A percentile compares a stretch with the other conserved stretches of the same genome.
Evolutionary conservation across 2,888 invertebrate species (phyloP).

Genomic region (Cylloceria caligata): DNA sequence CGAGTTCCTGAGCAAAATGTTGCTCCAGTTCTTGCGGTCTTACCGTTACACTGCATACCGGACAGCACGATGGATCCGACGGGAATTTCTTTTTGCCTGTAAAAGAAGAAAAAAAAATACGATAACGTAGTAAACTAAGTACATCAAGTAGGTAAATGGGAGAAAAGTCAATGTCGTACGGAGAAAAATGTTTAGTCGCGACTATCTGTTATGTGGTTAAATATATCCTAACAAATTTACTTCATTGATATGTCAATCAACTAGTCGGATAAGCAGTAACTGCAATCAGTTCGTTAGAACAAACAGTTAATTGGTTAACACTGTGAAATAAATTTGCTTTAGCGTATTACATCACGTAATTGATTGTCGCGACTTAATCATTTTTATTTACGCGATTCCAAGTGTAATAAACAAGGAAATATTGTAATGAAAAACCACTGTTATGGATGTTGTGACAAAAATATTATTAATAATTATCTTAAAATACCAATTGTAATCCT

Average conservation of each 20-base stretch:
- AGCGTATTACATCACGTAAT: no score
- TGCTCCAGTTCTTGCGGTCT: conserved; percentile 93
- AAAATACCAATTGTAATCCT: not conserved
- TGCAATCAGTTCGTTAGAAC: no score
- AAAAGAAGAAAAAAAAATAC: conserved; percentile 40
- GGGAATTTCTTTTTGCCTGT: conserved; percentile 83
- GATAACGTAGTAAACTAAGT: not conserved
- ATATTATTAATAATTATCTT: not conserved
- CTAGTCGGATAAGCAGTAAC: no score
- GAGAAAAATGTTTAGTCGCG: not conserved
- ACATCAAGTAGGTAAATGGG: not conserved
- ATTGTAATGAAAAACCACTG: not conserved
- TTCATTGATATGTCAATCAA: no score
- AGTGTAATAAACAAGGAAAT: no score
- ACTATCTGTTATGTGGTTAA: no score
- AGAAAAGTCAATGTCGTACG: not conserved
- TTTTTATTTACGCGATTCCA: no score
- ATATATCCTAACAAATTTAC: no score
- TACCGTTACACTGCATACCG: conserved; percentile 94
- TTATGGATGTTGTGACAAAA: not conserved
- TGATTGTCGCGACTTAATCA: no score
- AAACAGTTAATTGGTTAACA: no score
- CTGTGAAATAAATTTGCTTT: no score
- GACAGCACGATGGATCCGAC: conserved; percentile 91
- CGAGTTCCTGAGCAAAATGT: conserved; percentile 93